Conservation (phyloP, 1,140 invertebrate species). For the Steinernema khuongi region DNA sequence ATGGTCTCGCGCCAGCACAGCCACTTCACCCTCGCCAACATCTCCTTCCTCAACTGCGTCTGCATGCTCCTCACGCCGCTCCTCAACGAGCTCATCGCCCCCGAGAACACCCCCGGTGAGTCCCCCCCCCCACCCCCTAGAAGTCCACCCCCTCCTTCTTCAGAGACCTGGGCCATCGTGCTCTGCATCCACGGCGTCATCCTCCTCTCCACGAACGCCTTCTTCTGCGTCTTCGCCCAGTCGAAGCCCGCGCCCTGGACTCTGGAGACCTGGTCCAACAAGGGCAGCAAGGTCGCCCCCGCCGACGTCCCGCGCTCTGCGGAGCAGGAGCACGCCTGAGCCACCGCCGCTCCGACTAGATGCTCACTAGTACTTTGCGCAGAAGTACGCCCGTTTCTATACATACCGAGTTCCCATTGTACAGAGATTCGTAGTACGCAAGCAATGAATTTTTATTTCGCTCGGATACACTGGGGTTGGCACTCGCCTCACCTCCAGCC, state of each 20-base stretch:
- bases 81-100: constrained; percentile 50
- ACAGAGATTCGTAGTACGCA: too few species aligned
- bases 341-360: not conserved
- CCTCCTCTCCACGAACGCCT: constrained; percentile 43
- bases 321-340: not conserved
- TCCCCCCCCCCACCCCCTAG: constrained; percentile 24
- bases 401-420: not conserved
- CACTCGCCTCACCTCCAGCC: too few species aligned
- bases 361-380: constrained; percentile 2
- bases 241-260: constrained; percentile 52
- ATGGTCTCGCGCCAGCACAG: constrained; percentile 55
- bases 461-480: too few species aligned
- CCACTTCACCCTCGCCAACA: constrained; percentile 56
- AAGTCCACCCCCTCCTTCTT: not conserved
- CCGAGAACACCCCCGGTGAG: constrained; percentile 46
- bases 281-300: constrained; percentile 6
- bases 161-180: constrained; percentile 48
- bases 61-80: constrained; percentile 53
- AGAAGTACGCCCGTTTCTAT: constrained; percentile 11
- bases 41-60: constrained; percentile 54
- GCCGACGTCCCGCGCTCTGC: not conserved
- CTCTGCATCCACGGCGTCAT: constrained; percentile 51
- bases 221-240: constrained; percentile 50
- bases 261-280: constrained; percentile 5
- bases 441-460: too few species aligned